A percentile compares a stretch with the other conserved stretches of the same genome.
phyloP scores from a whole-genome alignment of 2,888 invertebrate species.

The Bugulina stolonifera region DNA sequence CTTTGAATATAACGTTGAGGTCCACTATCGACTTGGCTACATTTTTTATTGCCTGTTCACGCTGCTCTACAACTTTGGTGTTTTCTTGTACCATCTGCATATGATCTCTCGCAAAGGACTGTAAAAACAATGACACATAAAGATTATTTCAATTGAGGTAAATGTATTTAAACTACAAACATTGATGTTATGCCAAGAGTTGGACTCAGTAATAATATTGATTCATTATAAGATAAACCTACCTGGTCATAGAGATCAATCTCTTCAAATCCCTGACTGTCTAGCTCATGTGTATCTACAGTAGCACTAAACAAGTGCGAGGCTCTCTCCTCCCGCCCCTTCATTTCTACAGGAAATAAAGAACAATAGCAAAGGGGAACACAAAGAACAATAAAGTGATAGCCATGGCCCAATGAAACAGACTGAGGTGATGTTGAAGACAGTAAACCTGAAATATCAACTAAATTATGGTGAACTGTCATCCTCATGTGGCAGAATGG shows the following conservation, averaged over 20 bases:
- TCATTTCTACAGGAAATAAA: constrained; percentile 61
- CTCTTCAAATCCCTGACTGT: constrained; percentile 32
- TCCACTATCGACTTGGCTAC: constrained; percentile 81
- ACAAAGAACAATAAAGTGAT: no score
- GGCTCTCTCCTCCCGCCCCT: constrained; percentile 82
- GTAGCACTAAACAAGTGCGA: constrained; percentile 55
- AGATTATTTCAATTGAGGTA: no score
- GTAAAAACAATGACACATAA: constrained; percentile 31
- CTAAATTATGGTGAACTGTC: no score
- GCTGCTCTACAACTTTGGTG: constrained; percentile 39
- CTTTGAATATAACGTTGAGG: constrained; percentile 87
- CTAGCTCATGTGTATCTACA: background rate
- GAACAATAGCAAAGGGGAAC: no score
- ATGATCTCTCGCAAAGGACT: constrained; percentile 59
- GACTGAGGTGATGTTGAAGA: no score
- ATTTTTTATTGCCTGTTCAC: constrained; percentile 73
- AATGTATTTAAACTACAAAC: no score
- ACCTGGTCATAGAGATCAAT: constrained; percentile 43
- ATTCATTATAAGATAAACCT: no score
- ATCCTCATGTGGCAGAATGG: no score
- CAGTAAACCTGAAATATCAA: no score
- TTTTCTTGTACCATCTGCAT: constrained; percentile 72
- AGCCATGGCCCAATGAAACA: no score
- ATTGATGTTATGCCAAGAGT: no score
- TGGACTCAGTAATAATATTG: no score